Conservation (phyloP, 2,113 vertebrate species). For the Sinosuthora webbiana region DNA sequence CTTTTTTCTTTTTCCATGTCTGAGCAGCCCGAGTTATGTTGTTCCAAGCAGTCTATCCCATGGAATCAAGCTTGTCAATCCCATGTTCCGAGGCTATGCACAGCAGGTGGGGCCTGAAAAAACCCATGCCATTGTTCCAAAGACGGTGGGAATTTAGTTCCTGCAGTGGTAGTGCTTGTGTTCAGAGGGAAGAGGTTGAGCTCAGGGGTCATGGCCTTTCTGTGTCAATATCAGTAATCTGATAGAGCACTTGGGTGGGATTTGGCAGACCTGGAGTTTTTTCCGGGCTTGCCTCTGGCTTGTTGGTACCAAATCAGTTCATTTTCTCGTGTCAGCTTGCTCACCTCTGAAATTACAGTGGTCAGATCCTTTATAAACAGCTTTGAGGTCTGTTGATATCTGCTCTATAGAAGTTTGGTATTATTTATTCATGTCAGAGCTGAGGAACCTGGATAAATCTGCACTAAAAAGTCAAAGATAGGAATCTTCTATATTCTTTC, state of each 20-base stretch:
- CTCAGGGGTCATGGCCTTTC: not conserved
- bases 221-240: not conserved
- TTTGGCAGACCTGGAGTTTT: not conserved
- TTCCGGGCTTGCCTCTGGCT: not conserved
- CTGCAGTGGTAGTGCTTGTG: not conserved
- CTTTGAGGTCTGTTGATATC: not conserved
- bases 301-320: not conserved
- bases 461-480: not conserved
- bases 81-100: conserved; percentile 97
- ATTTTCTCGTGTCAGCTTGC: not conserved
- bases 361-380: not conserved
- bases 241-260: not conserved
- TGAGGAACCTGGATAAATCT: not conserved
- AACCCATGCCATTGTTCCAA: not conserved
- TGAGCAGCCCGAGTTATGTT: conserved; percentile 90
- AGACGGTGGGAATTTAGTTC: not conserved
- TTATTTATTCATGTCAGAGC: not conserved
- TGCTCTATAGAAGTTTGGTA: not conserved
- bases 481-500: not conserved
- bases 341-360: not conserved
- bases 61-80: conserved; percentile 97
- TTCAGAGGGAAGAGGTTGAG: not conserved
- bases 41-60: conserved; percentile 94
- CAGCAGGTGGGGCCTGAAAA: conserved; percentile 86
- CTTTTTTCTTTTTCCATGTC: not conserved